Percentiles rank a stretch among this genome's conserved stretches.
Conservation (phyloP, 1,140 invertebrate genomes). For the Lineus longissimus region DNA sequence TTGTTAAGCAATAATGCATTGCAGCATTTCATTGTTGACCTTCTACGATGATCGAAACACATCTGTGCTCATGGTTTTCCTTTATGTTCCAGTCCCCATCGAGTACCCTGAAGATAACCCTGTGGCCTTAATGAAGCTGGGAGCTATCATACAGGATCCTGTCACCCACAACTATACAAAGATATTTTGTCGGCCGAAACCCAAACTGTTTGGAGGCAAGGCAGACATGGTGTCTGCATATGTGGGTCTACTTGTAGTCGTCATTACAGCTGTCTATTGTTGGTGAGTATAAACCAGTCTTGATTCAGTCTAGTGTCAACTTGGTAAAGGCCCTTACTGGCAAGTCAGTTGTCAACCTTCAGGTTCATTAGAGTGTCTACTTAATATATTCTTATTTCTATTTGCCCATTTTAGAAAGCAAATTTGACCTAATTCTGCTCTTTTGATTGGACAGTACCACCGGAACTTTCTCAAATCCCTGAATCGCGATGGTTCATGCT, state of each 20-base stretch:
- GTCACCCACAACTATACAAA: not conserved
- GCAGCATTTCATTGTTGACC: no score
- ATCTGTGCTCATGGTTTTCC: no score
- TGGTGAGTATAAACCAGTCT: slow-evolving; percentile 37
- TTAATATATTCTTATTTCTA: no score
- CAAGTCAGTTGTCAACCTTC: slow-evolving; percentile 5
- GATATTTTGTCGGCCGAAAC: slow-evolving; percentile 33
- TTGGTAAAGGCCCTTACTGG: no score
- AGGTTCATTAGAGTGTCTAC: not conserved
- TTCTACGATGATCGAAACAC: no score
- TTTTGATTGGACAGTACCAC: no score
- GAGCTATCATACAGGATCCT: not conserved
- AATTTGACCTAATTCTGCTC: no score
- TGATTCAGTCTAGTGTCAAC: not conserved
- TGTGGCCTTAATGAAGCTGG: not conserved
- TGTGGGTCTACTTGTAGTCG: slow-evolving; percentile 88
- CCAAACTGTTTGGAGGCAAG: slow-evolving; percentile 31
- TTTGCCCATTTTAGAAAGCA: no score
- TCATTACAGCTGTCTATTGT: slow-evolving; percentile 90
- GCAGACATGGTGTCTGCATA: slow-evolving; percentile 51
- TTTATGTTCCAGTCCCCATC: not conserved
- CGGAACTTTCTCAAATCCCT: no score
- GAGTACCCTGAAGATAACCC: not conserved
- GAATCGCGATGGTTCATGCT: no score
- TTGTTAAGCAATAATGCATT: no score